Percentiles rank a stretch among this genome's conserved stretches.
phyloP scores from a whole-genome alignment of 2,113 vertebrate species.

The Carassius carassius region DNA sequence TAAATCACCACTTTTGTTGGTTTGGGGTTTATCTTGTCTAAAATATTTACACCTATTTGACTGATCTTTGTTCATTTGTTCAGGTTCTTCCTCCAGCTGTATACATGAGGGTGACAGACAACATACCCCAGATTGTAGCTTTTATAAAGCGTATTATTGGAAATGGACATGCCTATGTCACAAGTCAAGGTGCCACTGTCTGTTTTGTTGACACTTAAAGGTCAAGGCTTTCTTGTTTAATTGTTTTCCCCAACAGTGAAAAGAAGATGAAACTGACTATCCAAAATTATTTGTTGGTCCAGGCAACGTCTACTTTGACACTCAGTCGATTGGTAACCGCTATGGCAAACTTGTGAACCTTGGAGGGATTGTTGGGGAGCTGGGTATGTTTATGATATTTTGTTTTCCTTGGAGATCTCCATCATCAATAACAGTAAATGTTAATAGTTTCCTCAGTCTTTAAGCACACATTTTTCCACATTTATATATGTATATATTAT shows the following conservation, averaged over 20 bases:
- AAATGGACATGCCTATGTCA: slow-evolving; percentile 86
- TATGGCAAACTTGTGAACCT: slow-evolving; percentile 81
- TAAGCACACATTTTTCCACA: neutral
- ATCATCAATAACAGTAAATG: neutral
- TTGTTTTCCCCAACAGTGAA: neutral
- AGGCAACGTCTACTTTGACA: slow-evolving; percentile 96
- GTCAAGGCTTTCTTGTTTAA: neutral
- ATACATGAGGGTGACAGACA: slow-evolving; percentile 92
- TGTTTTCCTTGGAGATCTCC: no score
- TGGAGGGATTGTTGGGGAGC: slow-evolving; percentile 65
- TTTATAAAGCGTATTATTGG: slow-evolving; percentile 85
- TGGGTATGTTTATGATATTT: slow-evolving; percentile 72
- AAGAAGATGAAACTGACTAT: neutral
- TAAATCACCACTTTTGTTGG: slow-evolving; percentile 53
- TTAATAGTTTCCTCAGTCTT: neutral
- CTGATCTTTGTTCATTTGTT: neutral
- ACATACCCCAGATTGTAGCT: slow-evolving; percentile 85
- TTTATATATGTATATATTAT: neutral
- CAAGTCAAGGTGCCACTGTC: slow-evolving; percentile 76
- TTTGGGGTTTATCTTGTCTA: neutral
- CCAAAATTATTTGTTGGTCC: slow-evolving; percentile 31
- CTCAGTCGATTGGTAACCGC: slow-evolving; percentile 80
- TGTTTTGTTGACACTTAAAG: neutral
- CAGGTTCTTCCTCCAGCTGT: slow-evolving; percentile 87
- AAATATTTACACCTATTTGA: neutral